A percentile compares a stretch with the other conserved stretches of the same genome.
Evolutionary conservation across 2,797 vertebrate species (phyloP).

Genomic region (Todus mexicanus): DNA sequence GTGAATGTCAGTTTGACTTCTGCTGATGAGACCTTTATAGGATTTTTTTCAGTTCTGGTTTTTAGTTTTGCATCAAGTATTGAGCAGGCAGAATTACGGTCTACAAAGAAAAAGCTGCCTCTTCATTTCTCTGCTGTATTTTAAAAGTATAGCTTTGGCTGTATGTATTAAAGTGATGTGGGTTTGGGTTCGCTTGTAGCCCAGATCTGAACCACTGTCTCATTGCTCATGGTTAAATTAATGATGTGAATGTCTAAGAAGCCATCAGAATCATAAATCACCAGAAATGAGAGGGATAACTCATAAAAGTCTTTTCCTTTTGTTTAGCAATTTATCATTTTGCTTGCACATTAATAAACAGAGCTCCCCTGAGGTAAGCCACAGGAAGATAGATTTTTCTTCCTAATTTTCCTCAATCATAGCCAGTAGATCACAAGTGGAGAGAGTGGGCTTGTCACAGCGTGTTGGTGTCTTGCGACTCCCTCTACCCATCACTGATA

Average conservation of each 20-base stretch:
- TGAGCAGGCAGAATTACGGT: not conserved
- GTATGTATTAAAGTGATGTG: conserved; percentile 13
- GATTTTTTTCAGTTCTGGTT: not conserved
- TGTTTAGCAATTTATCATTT: conserved; percentile 95
- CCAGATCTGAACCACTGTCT: conserved; percentile 73
- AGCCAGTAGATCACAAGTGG: conserved; percentile 76
- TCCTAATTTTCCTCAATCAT: conserved; percentile 80
- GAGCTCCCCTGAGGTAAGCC: conserved; percentile 88
- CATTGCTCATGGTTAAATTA: conserved; percentile 84
- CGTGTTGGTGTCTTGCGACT: conserved; percentile 23
- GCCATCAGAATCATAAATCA: conserved; percentile 93
- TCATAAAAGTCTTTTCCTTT: conserved; percentile 84
- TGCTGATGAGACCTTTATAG: not conserved
- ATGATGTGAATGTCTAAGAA: conserved; percentile 85
- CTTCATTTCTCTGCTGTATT: not conserved
- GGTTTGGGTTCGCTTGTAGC: conserved; percentile 58
- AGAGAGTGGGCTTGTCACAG: conserved; percentile 67
- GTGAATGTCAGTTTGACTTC: not conserved
- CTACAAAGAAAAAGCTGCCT: not conserved
- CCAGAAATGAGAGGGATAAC: conserved; percentile 89
- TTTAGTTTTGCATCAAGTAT: not conserved
- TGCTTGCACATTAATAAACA: conserved; percentile 95
- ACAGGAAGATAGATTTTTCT: conserved; percentile 81
- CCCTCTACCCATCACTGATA: conserved; percentile 17
- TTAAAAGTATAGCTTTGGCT: conserved; percentile 26